Conservation (phyloP, 2,797 vertebrate species). For the Octomys mimax region DNA sequence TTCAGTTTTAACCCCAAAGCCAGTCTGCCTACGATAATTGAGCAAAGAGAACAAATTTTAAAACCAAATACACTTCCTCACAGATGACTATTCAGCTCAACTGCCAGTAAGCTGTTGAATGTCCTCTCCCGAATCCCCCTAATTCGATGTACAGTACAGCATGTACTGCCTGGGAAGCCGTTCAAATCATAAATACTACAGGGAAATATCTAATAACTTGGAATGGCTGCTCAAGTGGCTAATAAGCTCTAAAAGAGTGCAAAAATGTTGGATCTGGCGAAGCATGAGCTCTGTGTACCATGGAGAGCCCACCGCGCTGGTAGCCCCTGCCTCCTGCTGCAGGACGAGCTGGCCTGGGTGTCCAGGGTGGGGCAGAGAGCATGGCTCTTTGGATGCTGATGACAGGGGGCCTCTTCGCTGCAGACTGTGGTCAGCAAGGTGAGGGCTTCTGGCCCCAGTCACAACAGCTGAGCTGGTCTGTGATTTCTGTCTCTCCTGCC, state of each 20-base stretch:
- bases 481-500: slow-evolving; percentile 83
- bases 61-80: slow-evolving; percentile 70
- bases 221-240: slow-evolving; percentile 71
- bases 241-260: slow-evolving; percentile 63
- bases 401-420: slow-evolving; percentile 52
- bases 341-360: neutral
- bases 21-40: slow-evolving; percentile 57
- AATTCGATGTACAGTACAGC: slow-evolving; percentile 68
- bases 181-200: slow-evolving; percentile 73
- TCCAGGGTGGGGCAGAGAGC: neutral
- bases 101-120: slow-evolving; percentile 66
- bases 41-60: slow-evolving; percentile 68
- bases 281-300: neutral
- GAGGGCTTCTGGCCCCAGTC: slow-evolving; percentile 84
- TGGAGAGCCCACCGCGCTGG: neutral
- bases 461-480: slow-evolving; percentile 85
- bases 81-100: slow-evolving; percentile 49
- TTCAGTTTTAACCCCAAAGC: slow-evolving; percentile 57
- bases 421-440: slow-evolving; percentile 75
- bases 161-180: slow-evolving; percentile 70
- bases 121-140: slow-evolving; percentile 73
- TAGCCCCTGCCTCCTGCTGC: slow-evolving; percentile 24
- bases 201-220: slow-evolving; percentile 76
- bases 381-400: slow-evolving; percentile 58
- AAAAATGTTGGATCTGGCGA: slow-evolving; percentile 73